A percentile compares a stretch with the other conserved stretches of the same genome.
phyloP scores from a whole-genome alignment of 2,113 vertebrate genomes.

The Triplophysa siluroides region DNA sequence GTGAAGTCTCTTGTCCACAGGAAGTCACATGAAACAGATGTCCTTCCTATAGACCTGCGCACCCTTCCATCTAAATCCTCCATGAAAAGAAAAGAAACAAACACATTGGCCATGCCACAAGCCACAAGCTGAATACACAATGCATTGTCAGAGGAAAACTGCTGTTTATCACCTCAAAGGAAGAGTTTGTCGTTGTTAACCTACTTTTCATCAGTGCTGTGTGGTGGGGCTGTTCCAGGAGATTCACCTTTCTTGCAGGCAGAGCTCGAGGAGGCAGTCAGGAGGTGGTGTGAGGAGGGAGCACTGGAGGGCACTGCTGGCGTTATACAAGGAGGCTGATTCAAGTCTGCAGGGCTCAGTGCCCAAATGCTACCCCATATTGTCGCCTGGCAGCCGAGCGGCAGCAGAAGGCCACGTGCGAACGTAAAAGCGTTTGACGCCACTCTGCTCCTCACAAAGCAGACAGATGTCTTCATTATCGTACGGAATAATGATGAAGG shows the following conservation, averaged over 20 bases:
- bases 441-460: constrained; percentile 50
- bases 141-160: constrained; percentile 15
- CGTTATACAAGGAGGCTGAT: constrained; percentile 30
- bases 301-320: constrained; percentile 39
- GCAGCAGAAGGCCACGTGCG: constrained; percentile 51
- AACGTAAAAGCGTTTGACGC: constrained; percentile 26
- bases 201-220: constrained; percentile 12
- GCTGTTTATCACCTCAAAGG: constrained; percentile 37
- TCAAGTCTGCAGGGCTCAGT: constrained; percentile 37
- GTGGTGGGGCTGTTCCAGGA: constrained; percentile 1
- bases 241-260: constrained; percentile 9
- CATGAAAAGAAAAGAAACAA: constrained; percentile 36
- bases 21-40: constrained; percentile 20
- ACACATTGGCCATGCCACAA: constrained; percentile 24
- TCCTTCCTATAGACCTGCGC: neutral
- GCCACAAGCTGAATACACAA: constrained; percentile 48
- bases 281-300: constrained; percentile 10
- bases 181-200: constrained; percentile 19
- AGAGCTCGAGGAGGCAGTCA: constrained; percentile 15
- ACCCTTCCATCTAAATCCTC: constrained; percentile 12
- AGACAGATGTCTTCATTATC: constrained; percentile 62
- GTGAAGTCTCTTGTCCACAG: neutral
- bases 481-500: constrained; percentile 54
- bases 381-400: constrained; percentile 48
- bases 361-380: constrained; percentile 49